Evolutionary conservation across 2,797 vertebrate species (phyloP).

Genomic region (Pseudocheirus occidentalis): DNA sequence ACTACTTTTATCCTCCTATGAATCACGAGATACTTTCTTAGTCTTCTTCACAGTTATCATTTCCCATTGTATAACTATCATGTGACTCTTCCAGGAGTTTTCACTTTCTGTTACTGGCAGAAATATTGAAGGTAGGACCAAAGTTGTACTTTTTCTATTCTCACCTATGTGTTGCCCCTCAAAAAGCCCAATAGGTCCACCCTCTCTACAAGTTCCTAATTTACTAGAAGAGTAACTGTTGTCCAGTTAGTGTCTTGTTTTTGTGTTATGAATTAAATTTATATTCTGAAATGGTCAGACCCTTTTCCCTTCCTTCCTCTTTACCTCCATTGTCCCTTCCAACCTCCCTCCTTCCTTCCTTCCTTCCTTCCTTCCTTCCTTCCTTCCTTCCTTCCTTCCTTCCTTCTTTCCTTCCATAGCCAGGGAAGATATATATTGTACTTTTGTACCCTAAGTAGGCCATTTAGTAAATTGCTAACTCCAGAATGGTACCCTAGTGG

Average conservation of each 20-base stretch:
- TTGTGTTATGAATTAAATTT: constrained; percentile 60
- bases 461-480: constrained; percentile 67
- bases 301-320: not conserved
- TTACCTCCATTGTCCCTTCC: too few species aligned
- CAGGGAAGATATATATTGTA: constrained; percentile 48
- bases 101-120: not conserved
- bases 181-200: not conserved
- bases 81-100: not conserved
- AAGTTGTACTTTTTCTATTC: not conserved
- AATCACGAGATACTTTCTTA: not conserved
- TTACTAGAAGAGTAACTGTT: not conserved
- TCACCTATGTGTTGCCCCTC: not conserved
- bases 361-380: too few species aligned
- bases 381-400: too few species aligned
- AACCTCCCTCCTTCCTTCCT: rapidly evolving
- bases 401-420: not conserved
- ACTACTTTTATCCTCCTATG: not conserved
- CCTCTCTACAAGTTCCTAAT: not conserved
- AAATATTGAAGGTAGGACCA: not conserved
- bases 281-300: constrained; percentile 40
- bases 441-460: constrained; percentile 42
- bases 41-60: not conserved
- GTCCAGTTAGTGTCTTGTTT: constrained; percentile 38
- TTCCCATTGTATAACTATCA: not conserved
- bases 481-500: constrained; percentile 47